A percentile compares a stretch with the other conserved stretches of the same genome.
Evolutionary conservation across 2,113 vertebrate species (phyloP).

Genomic region (Agelaius phoeniceus): DNA sequence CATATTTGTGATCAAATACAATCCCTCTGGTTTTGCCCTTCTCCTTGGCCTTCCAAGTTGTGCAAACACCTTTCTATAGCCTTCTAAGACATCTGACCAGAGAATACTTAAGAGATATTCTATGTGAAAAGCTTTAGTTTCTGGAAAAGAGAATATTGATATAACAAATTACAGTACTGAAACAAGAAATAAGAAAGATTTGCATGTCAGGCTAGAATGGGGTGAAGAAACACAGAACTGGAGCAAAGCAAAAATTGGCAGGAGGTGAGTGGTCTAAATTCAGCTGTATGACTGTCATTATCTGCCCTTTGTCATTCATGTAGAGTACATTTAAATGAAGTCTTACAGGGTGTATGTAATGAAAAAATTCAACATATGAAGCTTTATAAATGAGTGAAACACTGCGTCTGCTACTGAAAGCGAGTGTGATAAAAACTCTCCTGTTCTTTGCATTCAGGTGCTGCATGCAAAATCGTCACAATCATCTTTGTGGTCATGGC

Average conservation of each 20-base stretch:
- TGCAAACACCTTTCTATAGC: neutral
- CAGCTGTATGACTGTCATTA: neutral
- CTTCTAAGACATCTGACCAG: neutral
- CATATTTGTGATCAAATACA: neutral
- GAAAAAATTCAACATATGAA: neutral
- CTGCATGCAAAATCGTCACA: constrained; percentile 72
- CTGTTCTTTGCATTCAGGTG: constrained; percentile 66
- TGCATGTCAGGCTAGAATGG: neutral
- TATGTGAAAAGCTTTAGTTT: neutral
- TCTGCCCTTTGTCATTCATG: neutral
- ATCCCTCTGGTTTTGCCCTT: neutral
- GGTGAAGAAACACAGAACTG: neutral
- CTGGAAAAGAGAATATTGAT: neutral
- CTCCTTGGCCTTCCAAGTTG: neutral
- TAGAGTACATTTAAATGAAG: neutral
- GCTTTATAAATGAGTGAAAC: neutral
- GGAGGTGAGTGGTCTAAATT: neutral
- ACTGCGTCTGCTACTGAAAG: neutral
- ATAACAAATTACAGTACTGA: neutral
- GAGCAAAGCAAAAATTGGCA: neutral
- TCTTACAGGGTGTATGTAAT: neutral
- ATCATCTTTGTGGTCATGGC: constrained; percentile 70
- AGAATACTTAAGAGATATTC: neutral
- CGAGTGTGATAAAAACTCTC: neutral
- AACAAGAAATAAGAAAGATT: neutral